Evolutionary conservation across 2,888 invertebrate genomes (phyloP).

Genomic region (Dryadula phaetusa): DNA sequence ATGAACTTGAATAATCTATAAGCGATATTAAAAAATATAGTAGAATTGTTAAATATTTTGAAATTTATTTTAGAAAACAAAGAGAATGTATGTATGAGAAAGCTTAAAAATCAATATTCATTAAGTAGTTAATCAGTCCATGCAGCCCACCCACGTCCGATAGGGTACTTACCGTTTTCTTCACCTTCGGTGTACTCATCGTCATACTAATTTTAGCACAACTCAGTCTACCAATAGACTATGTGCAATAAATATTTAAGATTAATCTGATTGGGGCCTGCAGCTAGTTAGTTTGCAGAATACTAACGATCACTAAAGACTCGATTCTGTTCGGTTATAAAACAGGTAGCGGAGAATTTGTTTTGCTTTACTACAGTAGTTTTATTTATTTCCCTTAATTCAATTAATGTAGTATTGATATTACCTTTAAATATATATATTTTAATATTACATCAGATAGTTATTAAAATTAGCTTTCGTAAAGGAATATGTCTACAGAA

Average conservation of each 20-base stretch:
- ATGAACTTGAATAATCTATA: neutral
- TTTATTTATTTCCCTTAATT: slow-evolving; percentile 47
- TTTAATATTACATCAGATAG: neutral
- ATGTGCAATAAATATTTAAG: slow-evolving; percentile 84
- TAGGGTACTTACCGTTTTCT: slow-evolving; percentile 70
- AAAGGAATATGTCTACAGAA: neutral
- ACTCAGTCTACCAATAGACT: slow-evolving; percentile 72
- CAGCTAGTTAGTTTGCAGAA: slow-evolving; percentile 67
- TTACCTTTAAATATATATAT: neutral
- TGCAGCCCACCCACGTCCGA: slow-evolving; percentile 78
- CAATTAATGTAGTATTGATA: slow-evolving; percentile 41
- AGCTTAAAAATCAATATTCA: slow-evolving; percentile 70
- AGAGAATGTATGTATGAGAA: slow-evolving; percentile 33
- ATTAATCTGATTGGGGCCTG: slow-evolving; percentile 78
- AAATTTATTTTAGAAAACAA: neutral
- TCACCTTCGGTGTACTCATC: slow-evolving; percentile 78
- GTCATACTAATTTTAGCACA: slow-evolving; percentile 79
- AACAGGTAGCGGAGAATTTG: slow-evolving; percentile 49
- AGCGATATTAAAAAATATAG: neutral
- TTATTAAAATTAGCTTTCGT: neutral
- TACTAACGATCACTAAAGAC: slow-evolving; percentile 70
- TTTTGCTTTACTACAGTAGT: slow-evolving; percentile 49
- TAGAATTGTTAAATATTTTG: neutral
- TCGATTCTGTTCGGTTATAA: slow-evolving; percentile 52
- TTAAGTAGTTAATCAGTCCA: slow-evolving; percentile 72